phyloP scores from a whole-genome alignment of 2,888 invertebrate species.

The Zhuqinia jingwanae region DNA sequence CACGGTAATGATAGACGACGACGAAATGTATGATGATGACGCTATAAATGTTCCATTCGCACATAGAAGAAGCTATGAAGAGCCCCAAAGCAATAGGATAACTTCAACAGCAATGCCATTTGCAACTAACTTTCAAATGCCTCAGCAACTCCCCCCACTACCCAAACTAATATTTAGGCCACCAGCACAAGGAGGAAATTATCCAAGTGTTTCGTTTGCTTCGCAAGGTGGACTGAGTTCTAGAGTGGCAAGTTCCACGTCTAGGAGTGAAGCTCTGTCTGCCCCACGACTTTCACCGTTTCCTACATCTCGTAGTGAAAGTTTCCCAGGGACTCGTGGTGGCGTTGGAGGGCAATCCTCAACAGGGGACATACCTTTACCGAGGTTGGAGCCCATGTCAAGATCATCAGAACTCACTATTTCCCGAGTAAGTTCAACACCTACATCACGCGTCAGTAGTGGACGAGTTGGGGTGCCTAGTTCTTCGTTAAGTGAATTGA shows the following conservation, averaged over 20 bases:
- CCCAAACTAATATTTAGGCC: constrained; percentile 59
- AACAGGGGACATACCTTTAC: constrained; percentile 16
- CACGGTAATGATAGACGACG: constrained; percentile 61
- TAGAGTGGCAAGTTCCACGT: neutral
- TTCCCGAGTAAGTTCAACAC: constrained; percentile 27
- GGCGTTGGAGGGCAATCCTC: neutral
- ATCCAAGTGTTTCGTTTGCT: constrained; percentile 45
- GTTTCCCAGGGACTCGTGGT: constrained; percentile 34
- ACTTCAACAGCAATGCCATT: constrained; percentile 39
- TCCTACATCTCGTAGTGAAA: constrained; percentile 48
- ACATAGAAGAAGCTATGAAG: constrained; percentile 49
- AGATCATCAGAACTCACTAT: constrained; percentile 62
- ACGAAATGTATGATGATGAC: constrained; percentile 34
- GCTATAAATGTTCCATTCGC: neutral
- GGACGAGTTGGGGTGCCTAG: constrained; percentile 18
- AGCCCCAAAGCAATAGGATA: constrained; percentile 56
- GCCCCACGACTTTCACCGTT: constrained; percentile 13
- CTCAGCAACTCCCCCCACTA: constrained; percentile 42
- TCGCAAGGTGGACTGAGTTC: constrained; percentile 22
- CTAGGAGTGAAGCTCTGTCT: neutral
- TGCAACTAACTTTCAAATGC: neutral
- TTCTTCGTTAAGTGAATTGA: constrained; percentile 44
- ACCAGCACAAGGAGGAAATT: constrained; percentile 38
- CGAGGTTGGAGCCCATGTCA: constrained; percentile 43
- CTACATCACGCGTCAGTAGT: neutral